Base-by-base conservation (phyloP, 2,797 vertebrate species). In the Odontamblyopus lacepedii region DNA sequence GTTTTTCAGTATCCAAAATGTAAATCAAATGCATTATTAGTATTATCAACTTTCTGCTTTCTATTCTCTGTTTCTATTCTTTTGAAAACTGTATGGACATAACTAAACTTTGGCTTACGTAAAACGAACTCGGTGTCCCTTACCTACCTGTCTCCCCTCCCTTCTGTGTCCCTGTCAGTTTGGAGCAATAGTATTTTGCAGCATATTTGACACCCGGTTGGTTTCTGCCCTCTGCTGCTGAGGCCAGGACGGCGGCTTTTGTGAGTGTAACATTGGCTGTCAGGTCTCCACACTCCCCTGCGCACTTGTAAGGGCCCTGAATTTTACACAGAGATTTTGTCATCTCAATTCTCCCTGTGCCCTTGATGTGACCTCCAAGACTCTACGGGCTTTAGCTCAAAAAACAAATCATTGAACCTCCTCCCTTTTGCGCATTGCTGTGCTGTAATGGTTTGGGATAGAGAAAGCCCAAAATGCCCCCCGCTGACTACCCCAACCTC, bases 281-380 rank as follows among this genome's bases (percentile, higher is more conserved):
- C 80, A 84, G 86, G 81, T 78, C 78, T 80, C 80, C 78, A 69
- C 35, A 19, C 70, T 77, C 83, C 83, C 87, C 69, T 79, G 67
- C 75, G 85, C 78, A 79, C 82, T 81, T 83, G 80, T 83, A 81
- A 78, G 56, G 62, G 66, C 77, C 76, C 79, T 71, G 75, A 73
- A 78, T 81, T 71, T 79, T 84, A 77, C 78, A 71, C 66, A 83
- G 75, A 85, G 80, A 84, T 82, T 83, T 83, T 87, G 79, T 84
- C 75, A 32, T 78, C 76, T 84, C n/a, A 67, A 78, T 84, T 84
- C 75, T 73, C 80, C 63, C 66, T 41, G 66, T 86, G 87, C 71
- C 84, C 86, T 90, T 88, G 72, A 78, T 15, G 60, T 75, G 88
- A 89, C 90, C 90, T 88, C 76, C 13, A 44, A 63, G 62, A 83